Evolutionary conservation across 2,888 invertebrate species (phyloP).

Genomic region (Netelia fuscicornis): DNA sequence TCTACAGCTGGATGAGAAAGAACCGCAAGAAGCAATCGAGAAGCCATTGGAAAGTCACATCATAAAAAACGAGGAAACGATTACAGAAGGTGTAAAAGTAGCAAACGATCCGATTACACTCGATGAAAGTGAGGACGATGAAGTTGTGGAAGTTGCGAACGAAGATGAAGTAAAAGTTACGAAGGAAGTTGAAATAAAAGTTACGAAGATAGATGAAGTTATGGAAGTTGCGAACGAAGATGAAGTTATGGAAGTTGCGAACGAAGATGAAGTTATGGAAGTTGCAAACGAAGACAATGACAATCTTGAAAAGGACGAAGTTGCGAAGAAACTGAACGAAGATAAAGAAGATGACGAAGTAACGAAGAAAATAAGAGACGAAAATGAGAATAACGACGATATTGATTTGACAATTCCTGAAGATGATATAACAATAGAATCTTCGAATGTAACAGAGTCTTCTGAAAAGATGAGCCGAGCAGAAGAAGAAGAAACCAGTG

Average conservation of each 20-base stretch:
- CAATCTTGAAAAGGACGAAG: background rate
- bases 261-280: background rate
- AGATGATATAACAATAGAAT: background rate
- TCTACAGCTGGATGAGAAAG: too few species aligned
- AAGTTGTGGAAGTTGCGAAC: background rate
- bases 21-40: too few species aligned
- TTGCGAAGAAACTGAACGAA: background rate
- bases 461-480: background rate
- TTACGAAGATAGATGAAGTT: background rate
- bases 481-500: constrained; percentile 1
- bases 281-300: background rate
- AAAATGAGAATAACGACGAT: background rate
- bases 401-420: background rate
- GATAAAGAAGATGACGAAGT: background rate
- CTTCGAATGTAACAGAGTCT: background rate
- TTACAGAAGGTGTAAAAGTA: too few species aligned
- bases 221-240: background rate
- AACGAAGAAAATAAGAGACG: background rate
- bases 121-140: constrained; percentile 4
- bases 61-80: too few species aligned
- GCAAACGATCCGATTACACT: too few species aligned
- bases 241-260: too few species aligned
- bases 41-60: too few species aligned
- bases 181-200: background rate
- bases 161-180: background rate